Percentiles rank a stretch among this genome's conserved stretches.
Evolutionary conservation across 2,113 vertebrate species (phyloP).

Genomic region (Protobothrops flavoviridis): DNA sequence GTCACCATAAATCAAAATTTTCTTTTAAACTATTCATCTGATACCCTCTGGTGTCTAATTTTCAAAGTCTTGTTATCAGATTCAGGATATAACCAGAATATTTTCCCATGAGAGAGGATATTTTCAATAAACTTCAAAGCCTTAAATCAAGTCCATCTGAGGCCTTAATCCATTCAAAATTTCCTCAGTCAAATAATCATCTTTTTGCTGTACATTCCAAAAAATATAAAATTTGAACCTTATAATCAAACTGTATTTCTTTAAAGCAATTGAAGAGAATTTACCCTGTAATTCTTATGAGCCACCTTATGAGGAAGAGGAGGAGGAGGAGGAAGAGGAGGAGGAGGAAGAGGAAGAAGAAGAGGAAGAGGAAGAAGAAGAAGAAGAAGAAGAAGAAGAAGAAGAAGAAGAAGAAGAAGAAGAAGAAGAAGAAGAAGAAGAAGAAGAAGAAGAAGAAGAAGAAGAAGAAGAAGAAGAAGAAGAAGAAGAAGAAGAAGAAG

Average conservation of each 20-base stretch:
- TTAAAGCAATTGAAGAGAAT: not conserved
- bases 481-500: no score
- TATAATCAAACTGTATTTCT: not conserved
- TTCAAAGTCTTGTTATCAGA: not conserved
- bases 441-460: no score
- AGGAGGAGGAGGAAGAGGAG: no score
- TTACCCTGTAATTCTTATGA: not conserved
- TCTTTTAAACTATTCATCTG: not conserved
- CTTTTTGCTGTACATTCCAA: not conserved
- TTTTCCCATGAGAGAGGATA: not conserved
- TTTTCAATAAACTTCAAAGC: not conserved
- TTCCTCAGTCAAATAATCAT: not conserved
- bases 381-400: no score
- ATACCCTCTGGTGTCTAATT: not conserved
- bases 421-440: no score
- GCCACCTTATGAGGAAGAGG: not conserved
- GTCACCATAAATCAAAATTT: not conserved
- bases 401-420: no score
- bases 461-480: no score
- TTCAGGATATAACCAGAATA: not conserved
- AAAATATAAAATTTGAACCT: not conserved
- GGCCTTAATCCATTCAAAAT: not conserved
- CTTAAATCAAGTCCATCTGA: not conserved
- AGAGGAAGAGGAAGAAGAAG: no score
- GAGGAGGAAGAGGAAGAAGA: no score